phyloP scores from a whole-genome alignment of 2,797 vertebrate species.

The Linurgus olivaceus region DNA sequence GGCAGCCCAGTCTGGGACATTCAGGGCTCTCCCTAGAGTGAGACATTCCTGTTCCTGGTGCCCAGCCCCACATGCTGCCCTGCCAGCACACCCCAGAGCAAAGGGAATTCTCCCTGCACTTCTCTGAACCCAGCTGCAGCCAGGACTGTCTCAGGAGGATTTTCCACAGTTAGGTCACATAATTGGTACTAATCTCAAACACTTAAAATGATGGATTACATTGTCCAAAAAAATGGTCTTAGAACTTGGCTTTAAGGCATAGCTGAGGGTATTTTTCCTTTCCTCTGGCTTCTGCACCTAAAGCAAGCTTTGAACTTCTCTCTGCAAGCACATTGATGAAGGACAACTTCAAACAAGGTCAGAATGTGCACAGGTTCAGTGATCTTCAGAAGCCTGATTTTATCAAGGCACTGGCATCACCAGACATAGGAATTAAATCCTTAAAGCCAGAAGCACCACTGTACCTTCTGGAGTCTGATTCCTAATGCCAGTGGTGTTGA shows the following conservation, averaged over 20 bases:
- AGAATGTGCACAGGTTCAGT: neutral
- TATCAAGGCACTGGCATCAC: neutral
- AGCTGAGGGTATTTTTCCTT: neutral
- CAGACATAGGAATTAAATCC: neutral
- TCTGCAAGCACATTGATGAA: neutral
- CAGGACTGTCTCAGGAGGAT: neutral
- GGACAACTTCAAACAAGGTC: conserved; percentile 34
- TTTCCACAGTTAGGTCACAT: neutral
- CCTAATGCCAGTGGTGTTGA: neutral
- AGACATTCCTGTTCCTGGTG: neutral
- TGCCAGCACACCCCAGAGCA: neutral
- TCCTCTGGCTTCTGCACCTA: neutral
- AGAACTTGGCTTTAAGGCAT: conserved; percentile 1
- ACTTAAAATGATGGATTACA: neutral
- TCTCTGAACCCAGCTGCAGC: neutral
- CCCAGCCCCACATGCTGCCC: neutral
- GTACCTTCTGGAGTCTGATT: neutral
- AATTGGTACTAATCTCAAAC: neutral
- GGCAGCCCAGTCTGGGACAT: neutral
- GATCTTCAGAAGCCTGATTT: conserved; percentile 20
- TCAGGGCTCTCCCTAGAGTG: neutral
- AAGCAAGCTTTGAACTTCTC: conserved; percentile 6
- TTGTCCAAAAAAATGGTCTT: neutral
- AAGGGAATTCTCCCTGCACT: neutral
- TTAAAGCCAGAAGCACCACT: neutral